Conservation (phyloP, 2,797 vertebrate species). For the Tinamus major region DNA sequence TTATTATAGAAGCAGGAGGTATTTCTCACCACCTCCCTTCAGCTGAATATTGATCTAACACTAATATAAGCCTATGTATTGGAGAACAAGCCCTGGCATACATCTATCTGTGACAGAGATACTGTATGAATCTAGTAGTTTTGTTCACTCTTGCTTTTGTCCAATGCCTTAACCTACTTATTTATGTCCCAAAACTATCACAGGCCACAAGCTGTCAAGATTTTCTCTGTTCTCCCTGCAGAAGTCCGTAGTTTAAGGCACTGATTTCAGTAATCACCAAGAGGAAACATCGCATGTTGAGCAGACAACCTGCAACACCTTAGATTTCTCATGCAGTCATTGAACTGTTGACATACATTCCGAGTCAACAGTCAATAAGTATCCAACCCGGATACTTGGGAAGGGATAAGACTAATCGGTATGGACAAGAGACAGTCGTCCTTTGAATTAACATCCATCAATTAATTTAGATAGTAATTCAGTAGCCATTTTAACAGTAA, state of each 20-base stretch:
- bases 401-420: background rate
- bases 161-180: background rate
- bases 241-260: background rate
- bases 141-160: background rate
- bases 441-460: background rate
- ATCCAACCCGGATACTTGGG: background rate
- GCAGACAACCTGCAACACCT: background rate
- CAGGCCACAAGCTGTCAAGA: background rate
- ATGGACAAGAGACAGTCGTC: background rate
- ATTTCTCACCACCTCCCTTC: background rate
- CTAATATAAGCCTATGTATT: background rate
- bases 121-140: background rate
- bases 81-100: background rate
- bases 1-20: background rate
- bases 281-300: background rate
- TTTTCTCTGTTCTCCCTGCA: background rate
- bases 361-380: background rate
- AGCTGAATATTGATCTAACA: background rate
- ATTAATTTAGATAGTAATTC: background rate
- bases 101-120: background rate
- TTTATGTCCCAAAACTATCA: conserved; percentile 6
- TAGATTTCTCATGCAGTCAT: background rate
- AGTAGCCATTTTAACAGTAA: background rate
- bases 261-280: background rate
- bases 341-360: background rate